Evolutionary conservation across 2,113 vertebrate genomes (phyloP).

Genomic region (Cercopithecus mona): DNA sequence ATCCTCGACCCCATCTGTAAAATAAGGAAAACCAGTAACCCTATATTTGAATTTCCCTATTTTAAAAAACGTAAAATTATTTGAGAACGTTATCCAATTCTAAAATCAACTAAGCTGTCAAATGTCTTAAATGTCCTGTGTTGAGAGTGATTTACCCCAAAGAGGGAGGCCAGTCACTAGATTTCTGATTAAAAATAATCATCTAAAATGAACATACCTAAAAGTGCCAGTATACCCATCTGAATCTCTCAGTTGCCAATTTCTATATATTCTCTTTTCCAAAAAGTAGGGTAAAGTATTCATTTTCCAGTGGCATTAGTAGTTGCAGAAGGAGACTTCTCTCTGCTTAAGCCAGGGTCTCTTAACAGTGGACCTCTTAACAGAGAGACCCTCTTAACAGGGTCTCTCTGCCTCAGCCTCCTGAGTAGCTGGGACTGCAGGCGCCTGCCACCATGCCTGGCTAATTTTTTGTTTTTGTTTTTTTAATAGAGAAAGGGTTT

Average conservation of each 20-base stretch:
- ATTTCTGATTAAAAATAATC: not conserved
- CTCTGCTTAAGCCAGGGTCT: not conserved
- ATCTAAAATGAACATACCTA: not conserved
- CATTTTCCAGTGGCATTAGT: not conserved
- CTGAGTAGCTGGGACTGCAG: too few species aligned
- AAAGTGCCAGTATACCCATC: not conserved
- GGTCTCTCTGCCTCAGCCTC: too few species aligned
- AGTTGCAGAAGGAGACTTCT: not conserved
- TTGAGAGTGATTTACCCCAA: not conserved
- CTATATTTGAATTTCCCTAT: conserved; percentile 46
- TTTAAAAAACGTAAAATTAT: conserved; percentile 56
- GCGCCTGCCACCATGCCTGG: too few species aligned
- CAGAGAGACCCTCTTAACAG: too few species aligned
- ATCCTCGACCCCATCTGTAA: conserved; percentile 98
- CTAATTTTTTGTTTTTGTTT: too few species aligned
- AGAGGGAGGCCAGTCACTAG: not conserved
- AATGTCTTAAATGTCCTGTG: not conserved
- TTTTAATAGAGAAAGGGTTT: too few species aligned
- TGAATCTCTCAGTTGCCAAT: not conserved
- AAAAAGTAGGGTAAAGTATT: not conserved
- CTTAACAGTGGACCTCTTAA: not conserved
- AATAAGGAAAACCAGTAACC: conserved; percentile 81
- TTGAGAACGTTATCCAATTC: conserved; percentile 38
- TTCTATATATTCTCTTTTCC: not conserved
- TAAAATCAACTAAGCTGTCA: conserved; percentile 32